Evolutionary conservation across 2,888 invertebrate species (phyloP).

Genomic region (Zygaena filipendulae): DNA sequence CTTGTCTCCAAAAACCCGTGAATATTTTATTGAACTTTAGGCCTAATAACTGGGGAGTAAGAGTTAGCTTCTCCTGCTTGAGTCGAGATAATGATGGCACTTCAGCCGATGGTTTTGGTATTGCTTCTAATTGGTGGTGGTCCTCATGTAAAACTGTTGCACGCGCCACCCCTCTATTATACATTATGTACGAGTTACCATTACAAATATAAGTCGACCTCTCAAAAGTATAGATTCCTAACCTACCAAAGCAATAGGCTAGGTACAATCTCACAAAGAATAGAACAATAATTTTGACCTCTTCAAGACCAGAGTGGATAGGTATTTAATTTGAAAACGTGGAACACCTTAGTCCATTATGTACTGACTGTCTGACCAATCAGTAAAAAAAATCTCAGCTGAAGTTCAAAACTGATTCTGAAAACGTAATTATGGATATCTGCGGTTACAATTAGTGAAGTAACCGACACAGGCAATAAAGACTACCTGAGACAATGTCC

Average conservation of each 20-base stretch:
- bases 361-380: too few relatives aligned
- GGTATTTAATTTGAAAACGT: too few relatives aligned
- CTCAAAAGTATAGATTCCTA: constrained; percentile 1
- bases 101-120: constrained; percentile 59
- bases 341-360: too few relatives aligned
- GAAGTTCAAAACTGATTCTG: too few relatives aligned
- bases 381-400: too few relatives aligned
- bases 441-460: too few relatives aligned
- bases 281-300: too few relatives aligned
- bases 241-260: background rate
- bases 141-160: constrained; percentile 62
- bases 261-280: background rate
- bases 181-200: too few relatives aligned
- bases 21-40: constrained; percentile 46
- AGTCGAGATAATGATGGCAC: constrained; percentile 63
- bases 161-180: constrained; percentile 56
- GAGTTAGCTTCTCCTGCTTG: constrained; percentile 34
- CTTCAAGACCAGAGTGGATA: too few relatives aligned
- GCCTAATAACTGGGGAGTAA: constrained; percentile 34
- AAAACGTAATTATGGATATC: too few relatives aligned
- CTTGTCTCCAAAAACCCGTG: constrained; percentile 64
- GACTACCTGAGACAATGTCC: constrained; percentile 25
- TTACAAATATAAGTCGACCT: too few relatives aligned
- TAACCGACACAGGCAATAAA: constrained; percentile 15
- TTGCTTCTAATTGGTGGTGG: constrained; percentile 63